Evolutionary conservation across 2,888 invertebrate genomes (phyloP).

Genomic region (Nomada ferruginata): DNA sequence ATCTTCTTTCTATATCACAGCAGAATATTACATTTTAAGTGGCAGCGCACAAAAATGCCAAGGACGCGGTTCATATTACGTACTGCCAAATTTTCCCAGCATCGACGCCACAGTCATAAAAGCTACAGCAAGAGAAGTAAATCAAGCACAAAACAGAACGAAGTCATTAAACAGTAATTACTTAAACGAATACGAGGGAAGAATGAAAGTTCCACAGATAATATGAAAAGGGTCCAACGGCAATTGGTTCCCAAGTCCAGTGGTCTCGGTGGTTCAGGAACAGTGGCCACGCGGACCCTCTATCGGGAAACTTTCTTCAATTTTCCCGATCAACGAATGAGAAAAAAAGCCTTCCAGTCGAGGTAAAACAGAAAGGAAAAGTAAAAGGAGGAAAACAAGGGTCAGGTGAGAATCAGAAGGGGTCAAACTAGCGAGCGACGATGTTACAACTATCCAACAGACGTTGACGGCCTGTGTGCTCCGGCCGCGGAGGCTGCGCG

Average conservation of each 20-base stretch:
- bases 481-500: constrained; percentile 82
- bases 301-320: background rate
- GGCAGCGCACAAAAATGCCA: background rate
- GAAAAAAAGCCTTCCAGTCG: background rate
- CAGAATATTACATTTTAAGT: constrained; percentile 4
- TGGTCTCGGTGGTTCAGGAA: background rate
- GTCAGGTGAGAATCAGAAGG: constrained; percentile 46
- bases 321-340: background rate
- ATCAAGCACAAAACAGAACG: background rate
- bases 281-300: background rate
- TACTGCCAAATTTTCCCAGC: background rate
- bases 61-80: background rate
- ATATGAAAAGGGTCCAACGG: background rate
- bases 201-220: background rate
- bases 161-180: background rate
- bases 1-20: constrained; percentile 16
- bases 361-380: background rate
- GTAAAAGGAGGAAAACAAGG: background rate
- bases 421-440: constrained; percentile 45
- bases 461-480: constrained; percentile 70
- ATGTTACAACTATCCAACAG: constrained; percentile 63
- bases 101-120: background rate
- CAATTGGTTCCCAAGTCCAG: constrained; percentile 3
- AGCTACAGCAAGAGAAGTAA: background rate
- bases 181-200: background rate